These are phyloP conservation scores for Pseudochaenichthys georgianus DNA, from an alignment of 2,797 vertebrate species.

Conservation along the genomic window DNA sequence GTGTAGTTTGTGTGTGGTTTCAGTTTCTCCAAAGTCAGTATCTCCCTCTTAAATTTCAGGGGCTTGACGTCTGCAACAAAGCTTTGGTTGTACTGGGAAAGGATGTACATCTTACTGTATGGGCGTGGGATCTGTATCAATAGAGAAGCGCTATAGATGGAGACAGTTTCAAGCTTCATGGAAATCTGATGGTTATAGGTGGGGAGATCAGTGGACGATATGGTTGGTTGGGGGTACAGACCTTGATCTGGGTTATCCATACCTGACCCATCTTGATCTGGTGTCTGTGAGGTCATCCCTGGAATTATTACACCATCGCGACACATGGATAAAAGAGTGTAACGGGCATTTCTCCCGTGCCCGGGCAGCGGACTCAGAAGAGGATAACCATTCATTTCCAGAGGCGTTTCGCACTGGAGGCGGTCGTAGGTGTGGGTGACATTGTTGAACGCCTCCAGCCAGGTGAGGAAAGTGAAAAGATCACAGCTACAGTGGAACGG, in stretches of 20 bases:
- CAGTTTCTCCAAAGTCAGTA: conserved; percentile 90
- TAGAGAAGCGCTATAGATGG: conserved; percentile 90
- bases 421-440: conserved; percentile 98
- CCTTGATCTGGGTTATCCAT: conserved; percentile 82
- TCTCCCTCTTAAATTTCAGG: conserved; percentile 92
- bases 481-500: conserved; percentile 98
- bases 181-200: conserved; percentile 87
- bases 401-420: conserved; percentile 95
- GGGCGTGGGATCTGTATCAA: conserved; percentile 94
- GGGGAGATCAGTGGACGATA: conserved; percentile 87
- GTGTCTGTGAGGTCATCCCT: conserved; percentile 88
- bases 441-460: conserved; percentile 96
- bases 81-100: conserved; percentile 95
- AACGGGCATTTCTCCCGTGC: conserved; percentile 91
- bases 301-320: conserved; percentile 91
- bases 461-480: conserved; percentile 93
- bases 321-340: conserved; percentile 92
- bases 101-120: conserved; percentile 97
- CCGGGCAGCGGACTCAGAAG: conserved; percentile 91
- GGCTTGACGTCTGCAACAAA: conserved; percentile 91
- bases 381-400: conserved; percentile 92
- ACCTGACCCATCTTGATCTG: conserved; percentile 92
- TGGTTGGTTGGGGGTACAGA: conserved; percentile 89
- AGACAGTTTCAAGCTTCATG: conserved; percentile 91
- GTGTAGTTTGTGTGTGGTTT: conserved; percentile 95